Base-by-base conservation (phyloP, 1,140 invertebrate genomes). In the Dendrolimus punctatus region DNA sequence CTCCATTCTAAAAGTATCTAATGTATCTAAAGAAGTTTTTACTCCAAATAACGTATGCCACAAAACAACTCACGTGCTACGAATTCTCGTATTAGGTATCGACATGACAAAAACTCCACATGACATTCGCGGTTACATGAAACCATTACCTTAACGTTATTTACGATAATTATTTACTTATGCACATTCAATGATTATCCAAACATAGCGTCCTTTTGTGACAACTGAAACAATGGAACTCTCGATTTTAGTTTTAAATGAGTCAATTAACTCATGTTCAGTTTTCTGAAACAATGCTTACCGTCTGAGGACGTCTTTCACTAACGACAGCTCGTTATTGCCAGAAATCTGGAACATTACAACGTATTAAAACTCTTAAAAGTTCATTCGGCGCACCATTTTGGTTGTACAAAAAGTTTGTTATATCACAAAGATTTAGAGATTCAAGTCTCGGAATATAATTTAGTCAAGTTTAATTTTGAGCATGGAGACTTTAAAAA, bases 281-380 rank as follows among this genome's bases (percentile, higher is more conserved):
- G 74, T 74, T 78, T 77, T 66, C 65, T 62, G 55, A 53, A 68
- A 74, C 73, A 73, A 73, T 55, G 47, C 36, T 66, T 58, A 57
- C 52, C 58, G 49, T 65, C 60, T 51, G 58, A 68, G 66, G 64
- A 64, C 68, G 68, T 73, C 72, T 76, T 66, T 73, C 70, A 52
- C 59, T 85, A 83, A 85, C 72, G 80, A 75, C 61, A 56, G 45
- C 65, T 83, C 80, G 73, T 85, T 83, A 85, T 72, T 71, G 67
- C 71, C 78, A 76, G 73, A 85, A 76, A 83, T 83, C 80, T 80
- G 65, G 58, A 45, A 73, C 81, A 83, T 85, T 82, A 83, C 71
- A 59, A 73, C 72, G 73, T 80, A 82, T 83, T 84, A 83, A 84
- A 84, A 83, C 75, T 85, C 50, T 77, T 73, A 72, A 83, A 85